Conservation (phyloP, 1,140 invertebrate genomes). For the Odontomachus brunneus region DNA sequence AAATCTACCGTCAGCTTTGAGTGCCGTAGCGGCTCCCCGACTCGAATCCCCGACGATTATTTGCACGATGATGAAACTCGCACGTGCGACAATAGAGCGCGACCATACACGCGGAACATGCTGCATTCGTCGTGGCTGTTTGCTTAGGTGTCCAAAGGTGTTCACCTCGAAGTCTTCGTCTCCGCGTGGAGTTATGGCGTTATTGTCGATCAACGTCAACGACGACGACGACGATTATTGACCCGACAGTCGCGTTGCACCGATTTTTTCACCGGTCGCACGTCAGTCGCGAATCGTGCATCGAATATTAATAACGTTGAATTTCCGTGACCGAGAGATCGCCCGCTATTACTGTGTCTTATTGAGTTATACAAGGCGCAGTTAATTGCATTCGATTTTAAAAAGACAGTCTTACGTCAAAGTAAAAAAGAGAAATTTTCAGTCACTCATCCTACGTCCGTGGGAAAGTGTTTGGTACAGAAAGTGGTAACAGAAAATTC, state of each 20-base stretch:
- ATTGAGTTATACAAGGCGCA: too few species aligned
- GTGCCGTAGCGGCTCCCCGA: too few species aligned
- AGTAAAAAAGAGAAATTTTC: too few species aligned
- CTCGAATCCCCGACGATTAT: constrained; percentile 20
- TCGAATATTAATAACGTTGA: too few species aligned
- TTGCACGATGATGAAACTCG: constrained; percentile 15
- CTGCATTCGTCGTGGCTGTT: constrained; percentile 31
- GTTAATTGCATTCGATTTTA: too few species aligned
- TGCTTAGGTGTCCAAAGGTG: constrained; percentile 23
- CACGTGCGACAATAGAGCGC: constrained; percentile 24
- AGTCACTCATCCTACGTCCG: too few species aligned
- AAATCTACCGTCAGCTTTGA: not conserved
- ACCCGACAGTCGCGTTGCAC: constrained; percentile 5
- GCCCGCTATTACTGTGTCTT: too few species aligned
- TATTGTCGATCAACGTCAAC: constrained; percentile 40
- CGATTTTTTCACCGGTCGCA: constrained; percentile 26
- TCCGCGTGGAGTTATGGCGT: not conserved
- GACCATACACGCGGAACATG: constrained; percentile 11
- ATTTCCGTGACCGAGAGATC: too few species aligned
- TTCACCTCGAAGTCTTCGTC: constrained; percentile 31
- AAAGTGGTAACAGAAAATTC: too few species aligned
- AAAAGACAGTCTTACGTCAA: too few species aligned
- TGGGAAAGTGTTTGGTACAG: too few species aligned
- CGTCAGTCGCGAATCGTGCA: not conserved
- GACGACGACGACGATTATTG: constrained; percentile 2